Percentiles rank a stretch among this genome's conserved stretches.
Conservation (phyloP, 2,797 vertebrate genomes). For the Acridotheres tristis region DNA sequence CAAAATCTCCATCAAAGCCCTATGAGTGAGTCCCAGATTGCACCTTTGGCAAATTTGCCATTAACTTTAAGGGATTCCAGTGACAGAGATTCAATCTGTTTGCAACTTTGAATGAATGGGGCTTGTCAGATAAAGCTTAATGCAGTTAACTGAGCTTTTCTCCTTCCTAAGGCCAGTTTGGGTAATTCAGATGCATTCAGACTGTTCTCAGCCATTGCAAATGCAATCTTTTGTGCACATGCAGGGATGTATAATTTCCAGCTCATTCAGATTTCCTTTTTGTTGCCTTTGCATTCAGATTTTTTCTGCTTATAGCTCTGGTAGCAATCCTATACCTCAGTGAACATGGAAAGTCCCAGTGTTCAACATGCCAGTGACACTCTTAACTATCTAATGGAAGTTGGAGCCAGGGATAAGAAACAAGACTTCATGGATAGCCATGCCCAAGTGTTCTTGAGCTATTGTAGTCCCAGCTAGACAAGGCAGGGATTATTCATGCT, state of each 20-base stretch:
- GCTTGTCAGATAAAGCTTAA: neutral
- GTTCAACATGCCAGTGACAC: neutral
- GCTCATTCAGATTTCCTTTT: neutral
- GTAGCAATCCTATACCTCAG: neutral
- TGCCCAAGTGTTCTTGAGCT: neutral
- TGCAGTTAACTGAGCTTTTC: neutral
- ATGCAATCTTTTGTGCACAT: neutral
- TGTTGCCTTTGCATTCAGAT: neutral
- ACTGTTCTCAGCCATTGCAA: neutral
- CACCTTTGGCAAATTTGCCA: neutral
- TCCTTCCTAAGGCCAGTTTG: neutral
- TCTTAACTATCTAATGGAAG: neutral
- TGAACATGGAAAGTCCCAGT: neutral
- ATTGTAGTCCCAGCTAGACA: neutral
- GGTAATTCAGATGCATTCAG: neutral
- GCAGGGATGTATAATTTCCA: neutral
- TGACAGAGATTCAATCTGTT: neutral
- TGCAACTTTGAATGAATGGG: neutral
- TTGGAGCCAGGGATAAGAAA: neutral
- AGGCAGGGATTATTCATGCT: neutral
- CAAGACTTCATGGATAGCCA: neutral
- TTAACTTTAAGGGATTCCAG: fast-evolving
- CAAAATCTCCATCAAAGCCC: neutral
- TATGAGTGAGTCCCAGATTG: neutral
- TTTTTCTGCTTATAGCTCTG: neutral